Percentiles rank a stretch among this genome's conserved stretches.
Evolutionary conservation across 2,113 vertebrate species (phyloP).

Genomic region (Micromys minutus): DNA sequence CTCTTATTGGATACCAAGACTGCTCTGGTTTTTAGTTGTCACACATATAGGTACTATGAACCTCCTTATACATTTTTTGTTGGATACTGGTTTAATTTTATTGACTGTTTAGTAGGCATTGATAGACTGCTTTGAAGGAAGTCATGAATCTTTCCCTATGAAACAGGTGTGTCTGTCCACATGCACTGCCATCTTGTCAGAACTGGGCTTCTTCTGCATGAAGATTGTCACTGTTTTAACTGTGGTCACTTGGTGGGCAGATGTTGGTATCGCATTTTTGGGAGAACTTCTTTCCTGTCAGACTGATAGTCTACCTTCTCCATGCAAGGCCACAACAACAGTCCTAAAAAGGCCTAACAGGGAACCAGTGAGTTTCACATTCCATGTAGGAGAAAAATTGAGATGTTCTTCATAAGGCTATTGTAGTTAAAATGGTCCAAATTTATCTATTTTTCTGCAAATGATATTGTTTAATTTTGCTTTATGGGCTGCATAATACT

Average conservation of each 20-base stretch:
- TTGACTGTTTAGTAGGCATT: background rate
- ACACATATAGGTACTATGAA: background rate
- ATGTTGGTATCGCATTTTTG: background rate
- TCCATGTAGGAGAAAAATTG: background rate
- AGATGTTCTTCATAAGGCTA: background rate
- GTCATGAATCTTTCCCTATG: background rate
- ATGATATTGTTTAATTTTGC: background rate
- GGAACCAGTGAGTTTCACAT: background rate
- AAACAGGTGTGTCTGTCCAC: background rate
- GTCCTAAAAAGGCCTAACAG: too few relatives aligned
- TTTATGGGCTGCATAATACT: background rate
- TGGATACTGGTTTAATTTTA: background rate
- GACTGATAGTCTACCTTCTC: background rate
- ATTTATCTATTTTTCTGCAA: background rate
- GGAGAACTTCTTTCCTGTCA: background rate
- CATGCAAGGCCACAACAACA: background rate
- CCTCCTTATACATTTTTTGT: background rate
- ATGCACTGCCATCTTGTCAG: background rate
- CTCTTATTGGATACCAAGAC: background rate
- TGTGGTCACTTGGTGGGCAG: background rate
- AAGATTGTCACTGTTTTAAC: background rate
- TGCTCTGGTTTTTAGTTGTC: background rate
- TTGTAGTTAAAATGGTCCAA: background rate
- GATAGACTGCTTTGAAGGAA: background rate
- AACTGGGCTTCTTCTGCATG: background rate